phyloP scores from a whole-genome alignment of 1,140 invertebrate species.

The Pseudomyrmex flavicornis region DNA sequence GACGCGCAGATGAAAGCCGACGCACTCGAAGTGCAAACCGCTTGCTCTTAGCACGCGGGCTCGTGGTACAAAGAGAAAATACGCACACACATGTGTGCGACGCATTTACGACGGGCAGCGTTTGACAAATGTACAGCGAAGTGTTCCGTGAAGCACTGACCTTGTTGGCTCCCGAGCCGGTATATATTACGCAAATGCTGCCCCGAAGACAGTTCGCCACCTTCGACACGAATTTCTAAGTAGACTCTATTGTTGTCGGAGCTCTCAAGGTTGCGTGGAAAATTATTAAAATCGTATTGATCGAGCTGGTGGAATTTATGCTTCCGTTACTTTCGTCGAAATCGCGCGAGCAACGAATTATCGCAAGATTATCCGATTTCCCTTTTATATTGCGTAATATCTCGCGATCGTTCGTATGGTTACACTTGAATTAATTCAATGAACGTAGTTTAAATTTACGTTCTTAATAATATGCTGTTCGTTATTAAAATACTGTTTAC shows the following conservation, averaged over 20 bases:
- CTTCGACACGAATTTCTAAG: slow-evolving; percentile 29
- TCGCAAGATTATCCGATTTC: slow-evolving; percentile 10
- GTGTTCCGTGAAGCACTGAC: slow-evolving; percentile 60
- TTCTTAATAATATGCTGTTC: background rate
- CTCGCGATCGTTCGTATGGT: background rate
- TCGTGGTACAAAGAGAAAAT: background rate
- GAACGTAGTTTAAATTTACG: background rate
- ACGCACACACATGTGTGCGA: background rate
- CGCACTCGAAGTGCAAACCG: background rate
- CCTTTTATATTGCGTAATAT: slow-evolving; percentile 1
- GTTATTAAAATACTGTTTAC: slow-evolving; percentile 5
- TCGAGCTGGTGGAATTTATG: background rate
- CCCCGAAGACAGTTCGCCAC: background rate
- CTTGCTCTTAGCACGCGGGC: no score
- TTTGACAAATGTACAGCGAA: slow-evolving; percentile 35
- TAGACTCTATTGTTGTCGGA: background rate
- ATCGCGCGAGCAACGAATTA: background rate
- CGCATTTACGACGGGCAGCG: slow-evolving; percentile 4
- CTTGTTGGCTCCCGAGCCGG: slow-evolving; percentile 58
- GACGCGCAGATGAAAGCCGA: background rate
- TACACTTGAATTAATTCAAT: slow-evolving; percentile 2
- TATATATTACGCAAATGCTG: slow-evolving; percentile 61
- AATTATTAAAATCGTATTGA: slow-evolving; percentile 1
- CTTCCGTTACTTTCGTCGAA: slow-evolving; percentile 6
- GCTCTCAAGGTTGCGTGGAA: background rate